A percentile compares a stretch with the other conserved stretches of the same genome.
Evolutionary conservation across 2,888 invertebrate species (phyloP).

Genomic region (Stenchaetothrips biformis): DNA sequence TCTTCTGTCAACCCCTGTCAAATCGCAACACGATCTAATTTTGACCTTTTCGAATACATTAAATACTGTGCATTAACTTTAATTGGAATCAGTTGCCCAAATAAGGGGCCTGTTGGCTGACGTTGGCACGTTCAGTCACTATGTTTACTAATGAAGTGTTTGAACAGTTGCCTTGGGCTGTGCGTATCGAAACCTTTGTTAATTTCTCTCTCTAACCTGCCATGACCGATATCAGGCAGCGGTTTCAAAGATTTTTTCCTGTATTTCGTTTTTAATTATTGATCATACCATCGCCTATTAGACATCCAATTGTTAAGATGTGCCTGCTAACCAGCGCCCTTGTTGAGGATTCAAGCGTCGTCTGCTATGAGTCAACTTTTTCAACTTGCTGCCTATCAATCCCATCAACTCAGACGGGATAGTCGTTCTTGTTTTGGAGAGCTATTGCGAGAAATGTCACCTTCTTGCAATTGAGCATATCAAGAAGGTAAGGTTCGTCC

Average conservation of each 20-base stretch:
- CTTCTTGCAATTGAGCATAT: not conserved
- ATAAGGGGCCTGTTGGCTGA: no score
- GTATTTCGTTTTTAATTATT: not conserved
- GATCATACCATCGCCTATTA: not conserved
- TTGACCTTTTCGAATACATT: no score
- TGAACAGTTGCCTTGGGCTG: not conserved
- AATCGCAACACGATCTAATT: no score
- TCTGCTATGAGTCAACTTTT: not conserved
- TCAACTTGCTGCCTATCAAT: not conserved
- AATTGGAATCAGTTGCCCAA: no score
- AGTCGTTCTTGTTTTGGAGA: not conserved
- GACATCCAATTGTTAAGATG: not conserved
- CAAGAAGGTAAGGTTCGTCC: not conserved
- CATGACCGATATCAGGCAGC: not conserved
- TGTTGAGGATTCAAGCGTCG: conserved; percentile 3
- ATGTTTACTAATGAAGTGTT: not conserved
- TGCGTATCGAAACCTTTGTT: no score
- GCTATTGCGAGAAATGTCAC: not conserved
- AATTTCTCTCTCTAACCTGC: no score
- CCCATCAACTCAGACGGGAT: not conserved
- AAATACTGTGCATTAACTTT: no score
- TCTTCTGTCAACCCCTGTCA: not conserved
- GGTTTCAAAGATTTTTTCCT: not conserved
- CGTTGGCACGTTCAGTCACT: not conserved
- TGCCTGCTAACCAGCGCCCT: not conserved